These are phyloP conservation scores for Menura novaehollandiae DNA, from an alignment of 2,113 vertebrate genomes.

Conservation along the genomic window DNA sequence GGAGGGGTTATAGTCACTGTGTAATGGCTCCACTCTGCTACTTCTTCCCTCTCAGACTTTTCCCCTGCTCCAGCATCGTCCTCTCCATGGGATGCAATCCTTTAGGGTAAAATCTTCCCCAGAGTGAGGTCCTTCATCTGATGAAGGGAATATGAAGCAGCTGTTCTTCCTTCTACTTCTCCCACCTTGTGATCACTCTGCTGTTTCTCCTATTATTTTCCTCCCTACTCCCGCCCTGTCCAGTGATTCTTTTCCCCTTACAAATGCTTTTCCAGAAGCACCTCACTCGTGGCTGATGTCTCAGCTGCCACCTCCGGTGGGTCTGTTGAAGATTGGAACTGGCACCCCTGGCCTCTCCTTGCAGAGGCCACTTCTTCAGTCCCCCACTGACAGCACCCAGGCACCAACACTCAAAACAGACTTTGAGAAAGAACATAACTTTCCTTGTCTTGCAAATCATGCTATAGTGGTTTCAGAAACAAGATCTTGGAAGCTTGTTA, in stretches of 20 bases:
- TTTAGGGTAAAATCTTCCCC: background rate
- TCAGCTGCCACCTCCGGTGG: background rate
- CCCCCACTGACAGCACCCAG: too few species aligned
- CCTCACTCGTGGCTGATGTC: rapidly evolving
- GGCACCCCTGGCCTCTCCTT: background rate
- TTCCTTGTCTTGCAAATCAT: background rate
- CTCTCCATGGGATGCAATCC: background rate
- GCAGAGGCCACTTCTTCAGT: too few species aligned
- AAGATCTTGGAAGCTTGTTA: background rate
- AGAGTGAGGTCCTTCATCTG: rapidly evolving
- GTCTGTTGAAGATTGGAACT: background rate
- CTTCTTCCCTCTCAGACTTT: too few species aligned
- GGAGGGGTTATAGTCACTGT: background rate
- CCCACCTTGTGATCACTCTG: background rate
- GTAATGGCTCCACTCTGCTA: background rate
- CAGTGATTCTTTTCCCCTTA: background rate
- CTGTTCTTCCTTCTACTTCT: background rate
- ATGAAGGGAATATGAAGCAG: background rate
- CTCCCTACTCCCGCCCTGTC: background rate
- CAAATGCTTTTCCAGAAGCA: background rate
- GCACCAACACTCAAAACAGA: background rate
- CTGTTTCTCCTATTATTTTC: background rate
- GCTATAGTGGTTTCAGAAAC: background rate
- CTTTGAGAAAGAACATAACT: background rate
- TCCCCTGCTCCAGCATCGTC: background rate